Evolutionary conservation across 2,113 vertebrate genomes (phyloP).

Genomic region (Rhinolophus ferrumequinum): DNA sequence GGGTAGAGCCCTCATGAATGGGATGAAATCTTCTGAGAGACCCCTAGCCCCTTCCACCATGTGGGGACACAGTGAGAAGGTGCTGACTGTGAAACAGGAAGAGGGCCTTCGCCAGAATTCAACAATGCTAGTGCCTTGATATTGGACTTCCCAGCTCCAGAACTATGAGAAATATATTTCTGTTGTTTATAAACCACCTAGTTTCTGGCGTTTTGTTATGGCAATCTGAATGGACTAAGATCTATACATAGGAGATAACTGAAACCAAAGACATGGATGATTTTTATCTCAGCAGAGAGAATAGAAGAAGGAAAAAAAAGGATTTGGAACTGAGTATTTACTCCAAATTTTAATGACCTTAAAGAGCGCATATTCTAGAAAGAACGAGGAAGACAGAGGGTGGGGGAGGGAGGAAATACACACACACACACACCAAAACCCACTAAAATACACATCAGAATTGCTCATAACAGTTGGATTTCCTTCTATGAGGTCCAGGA

Average conservation of each 20-base stretch:
- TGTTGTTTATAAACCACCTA: neutral
- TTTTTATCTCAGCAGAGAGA: neutral
- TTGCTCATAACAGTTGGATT: neutral
- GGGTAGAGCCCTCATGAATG: neutral
- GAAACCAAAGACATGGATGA: neutral
- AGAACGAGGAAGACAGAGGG: neutral
- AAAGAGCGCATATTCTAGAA: neutral
- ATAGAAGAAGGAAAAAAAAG: neutral
- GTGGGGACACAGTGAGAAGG: neutral
- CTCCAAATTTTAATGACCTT: neutral
- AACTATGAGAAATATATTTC: neutral
- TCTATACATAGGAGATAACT: neutral
- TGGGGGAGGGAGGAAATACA: too few species aligned
- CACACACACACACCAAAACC: neutral
- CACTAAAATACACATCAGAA: neutral
- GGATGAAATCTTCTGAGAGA: neutral
- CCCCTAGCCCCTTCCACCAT: neutral
- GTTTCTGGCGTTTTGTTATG: neutral
- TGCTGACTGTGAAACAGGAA: neutral
- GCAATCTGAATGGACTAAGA: neutral
- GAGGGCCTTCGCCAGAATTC: neutral
- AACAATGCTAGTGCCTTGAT: neutral
- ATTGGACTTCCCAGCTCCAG: neutral
- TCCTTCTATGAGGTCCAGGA: neutral
- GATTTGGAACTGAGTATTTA: neutral